Conservation (phyloP, 2,797 vertebrate genomes). For the Ctenochaetus hawaiiensis region DNA sequence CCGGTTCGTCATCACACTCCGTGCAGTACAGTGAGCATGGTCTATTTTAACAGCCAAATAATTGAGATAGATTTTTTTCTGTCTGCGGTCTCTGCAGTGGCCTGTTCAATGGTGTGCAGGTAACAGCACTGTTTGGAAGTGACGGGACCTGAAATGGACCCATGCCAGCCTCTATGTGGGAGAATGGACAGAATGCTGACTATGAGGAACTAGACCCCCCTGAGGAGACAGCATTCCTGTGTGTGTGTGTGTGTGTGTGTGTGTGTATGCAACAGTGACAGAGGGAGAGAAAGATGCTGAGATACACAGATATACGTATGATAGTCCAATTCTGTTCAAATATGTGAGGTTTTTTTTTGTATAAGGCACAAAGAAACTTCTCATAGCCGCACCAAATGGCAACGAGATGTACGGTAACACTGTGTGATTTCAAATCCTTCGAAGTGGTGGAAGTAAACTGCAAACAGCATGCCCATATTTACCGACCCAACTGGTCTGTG, state of each 20-base stretch:
- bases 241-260: constrained; percentile 37
- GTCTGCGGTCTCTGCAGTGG: constrained; percentile 56
- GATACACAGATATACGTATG: constrained; percentile 21
- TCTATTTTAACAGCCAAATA: constrained; percentile 52
- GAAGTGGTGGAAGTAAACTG: constrained; percentile 33
- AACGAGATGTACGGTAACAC: constrained; percentile 13
- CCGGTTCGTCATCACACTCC: constrained; percentile 9
- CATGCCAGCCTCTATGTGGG: constrained; percentile 57
- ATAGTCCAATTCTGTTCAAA: constrained; percentile 18
- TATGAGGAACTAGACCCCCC: constrained; percentile 64
- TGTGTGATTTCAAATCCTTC: constrained; percentile 39
- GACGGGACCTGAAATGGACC: constrained; percentile 71
- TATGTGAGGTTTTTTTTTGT: constrained; percentile 8
- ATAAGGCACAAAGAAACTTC: neutral
- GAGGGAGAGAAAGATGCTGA: constrained; percentile 42
- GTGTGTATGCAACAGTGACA: constrained; percentile 22
- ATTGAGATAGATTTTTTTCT: constrained; percentile 34
- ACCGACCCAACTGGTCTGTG: constrained; percentile 62
- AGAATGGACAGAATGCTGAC: constrained; percentile 75
- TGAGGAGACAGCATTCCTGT: constrained; percentile 56
- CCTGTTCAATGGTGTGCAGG: constrained; percentile 54
- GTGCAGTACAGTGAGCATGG: neutral
- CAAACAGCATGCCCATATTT: constrained; percentile 59
- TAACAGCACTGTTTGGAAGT: constrained; percentile 67
- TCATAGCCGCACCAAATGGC: constrained; percentile 25